Base-by-base conservation (phyloP, 2,888 invertebrate species). In the Dicranocentrus wangi region DNA sequence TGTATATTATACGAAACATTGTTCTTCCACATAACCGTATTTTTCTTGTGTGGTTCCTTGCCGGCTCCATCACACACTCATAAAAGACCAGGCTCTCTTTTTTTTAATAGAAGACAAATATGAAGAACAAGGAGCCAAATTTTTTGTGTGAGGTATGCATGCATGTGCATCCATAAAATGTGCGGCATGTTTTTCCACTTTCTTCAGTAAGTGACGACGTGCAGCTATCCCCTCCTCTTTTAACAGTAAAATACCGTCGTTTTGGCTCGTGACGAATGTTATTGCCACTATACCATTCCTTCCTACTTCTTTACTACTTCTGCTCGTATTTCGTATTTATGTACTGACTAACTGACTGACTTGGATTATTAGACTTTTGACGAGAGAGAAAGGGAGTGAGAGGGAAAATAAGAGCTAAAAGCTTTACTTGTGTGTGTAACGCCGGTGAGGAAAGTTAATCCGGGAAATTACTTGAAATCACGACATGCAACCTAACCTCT, bases 401-500 rank as follows among this genome's bases (percentile, higher is more conserved):
- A 19, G 17, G 28, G 15, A 17, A 66, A 66, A 39, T 19, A 51
- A 51, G 28, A 53, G 55, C n/a, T 43, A 65, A 65, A 65, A 51
- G 27, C 25, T 60, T 69, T 21, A 66, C 25, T 47, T 66, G 27
- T 47, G 58, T 42, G 17, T 58, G n/a, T 21, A 69, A 58, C 70
- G 55, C 55, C 69, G 55, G 72, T 23, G 70, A 72, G 61, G 77
- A 82, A 84, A 83, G 82, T 83, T 84, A 84, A 84, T 84, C 82
- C 70, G 82, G 82, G 73, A 82, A 84, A 84, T 82, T 81, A 84
- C 78, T 82, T 66, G 66, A 79, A 81, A 81, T 78, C 84, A 84
- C 82, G 84, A 82, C 84, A 84, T 81, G 82, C 75, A 82, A 82
- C 73, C 42, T 58, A 43, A 58, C 58, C 42, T 23, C 28, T 69